A percentile compares a stretch with the other conserved stretches of the same genome.
These are phyloP conservation scores for Platichthys stellatus DNA, from an alignment of 2,113 vertebrate genomes.

Conservation along the genomic window DNA sequence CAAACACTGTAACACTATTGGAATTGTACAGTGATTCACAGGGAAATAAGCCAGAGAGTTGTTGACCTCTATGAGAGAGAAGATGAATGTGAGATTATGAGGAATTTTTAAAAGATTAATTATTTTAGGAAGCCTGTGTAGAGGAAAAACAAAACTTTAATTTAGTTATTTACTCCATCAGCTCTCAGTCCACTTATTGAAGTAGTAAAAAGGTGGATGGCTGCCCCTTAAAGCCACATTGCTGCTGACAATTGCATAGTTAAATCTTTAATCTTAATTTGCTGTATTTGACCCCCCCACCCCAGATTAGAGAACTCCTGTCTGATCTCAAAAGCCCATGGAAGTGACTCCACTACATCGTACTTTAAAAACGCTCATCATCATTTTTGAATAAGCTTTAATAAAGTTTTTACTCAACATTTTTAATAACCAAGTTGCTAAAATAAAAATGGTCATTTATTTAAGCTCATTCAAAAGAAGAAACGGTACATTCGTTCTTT, in stretches of 20 bases:
- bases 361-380: not conserved
- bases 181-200: no score
- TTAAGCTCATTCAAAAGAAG: not conserved
- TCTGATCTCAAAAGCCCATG: not conserved
- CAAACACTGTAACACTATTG: conserved; percentile 7
- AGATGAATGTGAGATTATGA: not conserved
- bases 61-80: not conserved
- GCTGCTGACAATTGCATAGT: no score
- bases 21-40: conserved; percentile 17
- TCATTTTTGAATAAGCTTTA: not conserved
- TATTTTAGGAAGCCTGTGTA: no score
- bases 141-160: no score
- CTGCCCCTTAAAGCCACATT: no score
- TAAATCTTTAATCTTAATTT: no score
- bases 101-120: not conserved
- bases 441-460: no score
- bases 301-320: not conserved
- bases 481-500: not conserved
- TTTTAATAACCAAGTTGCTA: no score
- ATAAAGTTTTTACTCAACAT: no score
- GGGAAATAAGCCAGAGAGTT: not conserved
- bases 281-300: no score
- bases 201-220: no score
- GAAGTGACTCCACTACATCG: not conserved
- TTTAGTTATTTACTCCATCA: no score